phyloP scores from a whole-genome alignment of 2,888 invertebrate genomes.

The Encarsia formosa region DNA sequence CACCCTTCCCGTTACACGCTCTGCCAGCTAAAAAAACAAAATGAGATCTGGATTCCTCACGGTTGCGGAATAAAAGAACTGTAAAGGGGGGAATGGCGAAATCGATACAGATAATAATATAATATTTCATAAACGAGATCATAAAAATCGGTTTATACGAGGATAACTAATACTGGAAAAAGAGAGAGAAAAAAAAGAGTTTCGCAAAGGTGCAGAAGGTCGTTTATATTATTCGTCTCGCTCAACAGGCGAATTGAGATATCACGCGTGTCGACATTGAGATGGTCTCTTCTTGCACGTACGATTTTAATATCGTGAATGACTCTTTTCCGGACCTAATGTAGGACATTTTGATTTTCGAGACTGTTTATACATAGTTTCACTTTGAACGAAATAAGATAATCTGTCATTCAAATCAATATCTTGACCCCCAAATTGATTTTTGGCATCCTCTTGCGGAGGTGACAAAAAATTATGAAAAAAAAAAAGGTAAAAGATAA shows the following conservation, averaged over 20 bases:
- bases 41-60: constrained; percentile 7
- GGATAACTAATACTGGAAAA: neutral
- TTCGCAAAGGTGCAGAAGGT: constrained; percentile 8
- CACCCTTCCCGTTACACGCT: neutral
- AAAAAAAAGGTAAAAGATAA: no score
- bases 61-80: neutral
- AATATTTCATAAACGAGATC: neutral
- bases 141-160: neutral
- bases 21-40: no score
- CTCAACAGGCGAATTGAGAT: constrained; percentile 17
- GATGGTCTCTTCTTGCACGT: neutral
- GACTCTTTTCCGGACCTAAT: constrained; percentile 8
- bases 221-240: constrained; percentile 8
- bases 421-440: no score
- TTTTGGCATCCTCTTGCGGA: no score
- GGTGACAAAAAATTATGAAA: no score
- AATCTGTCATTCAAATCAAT: no score
- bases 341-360: neutral
- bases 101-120: neutral
- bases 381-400: no score
- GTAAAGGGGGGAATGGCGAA: neutral
- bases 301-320: constrained; percentile 2
- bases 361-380: neutral
- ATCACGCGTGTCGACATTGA: constrained; percentile 11
- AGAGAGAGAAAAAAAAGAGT: neutral